Base-by-base conservation (phyloP, 2,797 vertebrate species). In the Pelochelys cantorii region DNA sequence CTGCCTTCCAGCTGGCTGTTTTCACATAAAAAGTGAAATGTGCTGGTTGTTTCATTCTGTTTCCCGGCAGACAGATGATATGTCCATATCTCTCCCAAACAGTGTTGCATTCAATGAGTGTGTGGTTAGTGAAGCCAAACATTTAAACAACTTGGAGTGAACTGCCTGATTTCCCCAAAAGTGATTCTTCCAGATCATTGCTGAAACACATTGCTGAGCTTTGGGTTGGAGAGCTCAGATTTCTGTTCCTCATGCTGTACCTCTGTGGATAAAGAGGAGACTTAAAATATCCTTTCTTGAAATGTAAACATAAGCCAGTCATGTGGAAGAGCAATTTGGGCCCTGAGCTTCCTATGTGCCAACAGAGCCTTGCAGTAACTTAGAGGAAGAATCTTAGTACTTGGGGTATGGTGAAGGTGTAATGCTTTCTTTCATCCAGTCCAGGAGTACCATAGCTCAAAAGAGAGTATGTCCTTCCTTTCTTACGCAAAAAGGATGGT, bases 71-170 rank as follows among this genome's bases (percentile, higher is more conserved):
- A 57, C 55, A 55, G 29, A 1, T 22, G 34, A 55, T 22, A 1
- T 15, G 42, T 79, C 15, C 0, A 0, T 81, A 17, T 37, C 31
- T 59, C 14, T 2, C 7, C 34, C n/a, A 25, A 31, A 23, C 52
- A 78, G 82, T 17, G 1, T 52, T 23, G 37, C 17, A 2, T 13
- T 79, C 23, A 62, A 3, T 10, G 56, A 22, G 11, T 29, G 53
- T 65, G 62, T 48, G 34, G 81, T 83, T 29, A 79, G 68, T 48
- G 34, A 1, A 42, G 25, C 34, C 11, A 52, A 20, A 1, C 1
- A 2, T 13, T 56, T 27, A 23, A 6, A 86, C 62, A 29, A 14
- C 20, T 54, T 0, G 2, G 22, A 68, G 52, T 85, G 27, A 8
- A 20, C 75, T 83, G 62, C 27, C 3, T 34, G 2, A 0, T 53